phyloP scores from a whole-genome alignment of 2,113 vertebrate genomes.

The Malaclemys terrapin region DNA sequence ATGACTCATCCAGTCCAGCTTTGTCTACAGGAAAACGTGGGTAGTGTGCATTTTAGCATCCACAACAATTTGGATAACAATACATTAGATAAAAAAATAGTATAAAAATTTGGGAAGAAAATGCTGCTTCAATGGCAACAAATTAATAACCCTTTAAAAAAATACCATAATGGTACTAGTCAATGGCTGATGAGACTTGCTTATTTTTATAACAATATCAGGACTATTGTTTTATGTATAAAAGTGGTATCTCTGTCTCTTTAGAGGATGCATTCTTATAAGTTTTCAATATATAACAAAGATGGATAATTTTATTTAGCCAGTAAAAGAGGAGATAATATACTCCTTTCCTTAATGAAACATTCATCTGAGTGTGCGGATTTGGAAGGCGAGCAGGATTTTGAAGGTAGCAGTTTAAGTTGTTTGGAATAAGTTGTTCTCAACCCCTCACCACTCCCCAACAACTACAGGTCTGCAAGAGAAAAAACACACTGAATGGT shows the following conservation, averaged over 20 bases:
- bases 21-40: constrained; percentile 48
- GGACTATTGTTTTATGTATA: not conserved
- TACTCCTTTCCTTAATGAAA: not conserved
- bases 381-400: not conserved
- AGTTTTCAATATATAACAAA: not conserved
- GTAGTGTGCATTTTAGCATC: constrained; percentile 56
- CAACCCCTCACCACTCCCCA: not conserved
- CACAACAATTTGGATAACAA: constrained; percentile 50
- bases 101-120: not conserved
- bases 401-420: not conserved
- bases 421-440: not conserved
- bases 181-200: not conserved
- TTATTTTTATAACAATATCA: not conserved
- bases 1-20: constrained; percentile 65
- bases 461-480: not conserved
- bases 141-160: not conserved
- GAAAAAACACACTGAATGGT: not conserved
- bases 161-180: not conserved
- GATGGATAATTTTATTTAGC: not conserved
- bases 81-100: constrained; percentile 21
- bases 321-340: not conserved
- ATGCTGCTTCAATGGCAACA: not conserved
- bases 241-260: not conserved
- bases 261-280: not conserved
- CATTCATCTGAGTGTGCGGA: not conserved